These are phyloP conservation scores for Ooceraea biroi DNA, from an alignment of 1,140 invertebrate genomes.

Conservation along the genomic window DNA sequence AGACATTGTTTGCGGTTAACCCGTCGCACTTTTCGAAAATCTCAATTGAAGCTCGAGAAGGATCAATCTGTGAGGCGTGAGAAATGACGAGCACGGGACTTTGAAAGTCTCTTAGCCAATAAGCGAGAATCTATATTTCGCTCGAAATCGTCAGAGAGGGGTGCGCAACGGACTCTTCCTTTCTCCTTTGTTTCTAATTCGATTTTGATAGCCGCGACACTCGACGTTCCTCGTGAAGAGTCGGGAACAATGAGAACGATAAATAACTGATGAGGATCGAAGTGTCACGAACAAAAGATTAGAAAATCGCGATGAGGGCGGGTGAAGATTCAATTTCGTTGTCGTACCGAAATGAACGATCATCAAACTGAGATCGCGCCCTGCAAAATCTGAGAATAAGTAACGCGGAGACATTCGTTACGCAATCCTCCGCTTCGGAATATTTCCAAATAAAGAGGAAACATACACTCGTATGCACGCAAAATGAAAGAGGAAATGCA, in stretches of 20 bases:
- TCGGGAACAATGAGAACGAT: constrained; percentile 75
- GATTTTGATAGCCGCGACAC: constrained; percentile 75
- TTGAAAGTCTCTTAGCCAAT: constrained; percentile 68
- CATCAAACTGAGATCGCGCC: constrained; percentile 75
- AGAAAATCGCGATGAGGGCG: constrained; percentile 18
- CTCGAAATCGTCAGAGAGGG: constrained; percentile 69
- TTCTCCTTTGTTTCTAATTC: constrained; percentile 73
- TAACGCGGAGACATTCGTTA: constrained; percentile 7
- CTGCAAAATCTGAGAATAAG: not conserved
- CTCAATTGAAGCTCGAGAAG: constrained; percentile 68
- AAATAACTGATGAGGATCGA: constrained; percentile 81
- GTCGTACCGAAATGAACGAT: constrained; percentile 67
- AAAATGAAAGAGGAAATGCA: not conserved
- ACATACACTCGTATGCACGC: not conserved
- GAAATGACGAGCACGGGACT: constrained; percentile 70
- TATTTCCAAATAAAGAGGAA: constrained; percentile 10
- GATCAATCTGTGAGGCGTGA: constrained; percentile 74
- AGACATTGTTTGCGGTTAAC: constrained; percentile 80
- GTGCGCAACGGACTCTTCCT: constrained; percentile 54
- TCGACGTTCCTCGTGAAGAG: constrained; percentile 9
- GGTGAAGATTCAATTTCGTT: constrained; percentile 74
- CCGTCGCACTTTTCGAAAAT: constrained; percentile 66
- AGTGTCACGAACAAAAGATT: constrained; percentile 66
- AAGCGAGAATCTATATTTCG: constrained; percentile 77
- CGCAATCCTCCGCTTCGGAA: not conserved